Percentiles rank a stretch among this genome's conserved stretches.
These are phyloP conservation scores for Catotricha subobsoleta DNA, from an alignment of 2,888 invertebrate species.

Conservation along the genomic window DNA sequence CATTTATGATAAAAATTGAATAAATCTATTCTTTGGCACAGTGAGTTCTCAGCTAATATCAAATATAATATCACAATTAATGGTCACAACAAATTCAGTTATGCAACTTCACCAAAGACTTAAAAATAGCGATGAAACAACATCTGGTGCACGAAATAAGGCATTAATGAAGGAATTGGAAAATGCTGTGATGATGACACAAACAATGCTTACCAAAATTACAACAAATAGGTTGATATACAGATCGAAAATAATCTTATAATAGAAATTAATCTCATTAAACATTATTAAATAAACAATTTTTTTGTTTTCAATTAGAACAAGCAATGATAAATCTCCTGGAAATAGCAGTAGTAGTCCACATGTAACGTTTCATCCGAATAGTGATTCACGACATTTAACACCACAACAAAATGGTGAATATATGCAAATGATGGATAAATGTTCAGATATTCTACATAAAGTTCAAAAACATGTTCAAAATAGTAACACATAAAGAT, in stretches of 20 bases:
- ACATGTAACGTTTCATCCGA: slow-evolving; percentile 15
- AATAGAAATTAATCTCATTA: background rate
- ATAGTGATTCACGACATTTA: slow-evolving; percentile 13
- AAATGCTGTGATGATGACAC: slow-evolving; percentile 31
- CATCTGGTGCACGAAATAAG: slow-evolving; percentile 17
- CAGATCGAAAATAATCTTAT: background rate
- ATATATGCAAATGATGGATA: slow-evolving; percentile 38
- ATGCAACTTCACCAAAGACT: slow-evolving; percentile 29
- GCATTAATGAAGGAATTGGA: slow-evolving; percentile 28
- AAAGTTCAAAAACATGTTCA: slow-evolving; percentile 31
- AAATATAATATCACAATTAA: slow-evolving; percentile 38
- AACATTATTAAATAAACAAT: background rate
- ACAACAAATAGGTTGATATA: slow-evolving; percentile 14
- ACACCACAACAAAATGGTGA: slow-evolving; percentile 18
- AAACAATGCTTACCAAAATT: slow-evolving; percentile 29
- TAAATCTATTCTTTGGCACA: slow-evolving; percentile 19
- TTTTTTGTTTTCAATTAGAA: background rate
- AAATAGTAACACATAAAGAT: slow-evolving; percentile 5
- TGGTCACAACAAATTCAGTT: slow-evolving; percentile 28
- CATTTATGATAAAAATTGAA: slow-evolving; percentile 10
- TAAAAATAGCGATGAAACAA: slow-evolving; percentile 24
- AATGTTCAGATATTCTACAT: slow-evolving; percentile 42
- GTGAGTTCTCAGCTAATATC: slow-evolving; percentile 43
- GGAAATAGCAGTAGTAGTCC: slow-evolving; percentile 9
- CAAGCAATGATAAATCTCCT: background rate